Evolutionary conservation across 2,888 invertebrate genomes (phyloP), one percentile per base, ranked within the genome.

Genomic region (Folsomia candida): DNA sequence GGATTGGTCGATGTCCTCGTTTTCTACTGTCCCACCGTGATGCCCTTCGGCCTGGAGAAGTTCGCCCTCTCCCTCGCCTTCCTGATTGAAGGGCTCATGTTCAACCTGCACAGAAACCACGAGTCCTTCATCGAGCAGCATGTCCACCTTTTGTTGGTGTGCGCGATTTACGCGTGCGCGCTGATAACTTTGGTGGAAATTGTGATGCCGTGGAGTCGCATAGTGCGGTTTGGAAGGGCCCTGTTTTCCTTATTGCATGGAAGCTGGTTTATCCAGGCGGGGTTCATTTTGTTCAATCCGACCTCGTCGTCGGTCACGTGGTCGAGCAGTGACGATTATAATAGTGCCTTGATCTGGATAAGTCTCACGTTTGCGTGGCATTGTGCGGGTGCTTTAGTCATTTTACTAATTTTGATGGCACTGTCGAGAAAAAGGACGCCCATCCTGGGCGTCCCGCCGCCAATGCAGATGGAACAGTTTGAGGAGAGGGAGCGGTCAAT

Each of bases 1-100:
- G 84, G 84, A 9, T 78, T 84, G 1, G 82, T 83, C 2, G 84
- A 84, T 71, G 82, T 84, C 6, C 74, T 84, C 2, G 81, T 82
- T 65, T 83, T 83, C 78, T 83, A 83, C 73, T 84, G 83, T 72
- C 83, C 83, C 1, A 81, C 80, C 20, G 82, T 81, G 59, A 80
- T 84, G 20, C 82, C 83, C 4, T 80, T 79, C 28, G 83, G 83
- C 2, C 73, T 84, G 9, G 81, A 82, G 2, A 82, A 83, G 76
- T 79, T 83, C 70, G 81, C 82, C 0, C 76, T 84, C 0, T 83
- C 83, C 2, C 81, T 83, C 54, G 83, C 83, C 20, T 84, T 84
- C 70, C 81, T 82, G 47, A 80, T 84, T 14, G 84, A 84, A 75
- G 84, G 84, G 6, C 82, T 83, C 67, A 78, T 84, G 20, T 71